These are phyloP conservation scores for Andrena fulva DNA, from an alignment of 2,888 invertebrate species.

Conservation along the genomic window DNA sequence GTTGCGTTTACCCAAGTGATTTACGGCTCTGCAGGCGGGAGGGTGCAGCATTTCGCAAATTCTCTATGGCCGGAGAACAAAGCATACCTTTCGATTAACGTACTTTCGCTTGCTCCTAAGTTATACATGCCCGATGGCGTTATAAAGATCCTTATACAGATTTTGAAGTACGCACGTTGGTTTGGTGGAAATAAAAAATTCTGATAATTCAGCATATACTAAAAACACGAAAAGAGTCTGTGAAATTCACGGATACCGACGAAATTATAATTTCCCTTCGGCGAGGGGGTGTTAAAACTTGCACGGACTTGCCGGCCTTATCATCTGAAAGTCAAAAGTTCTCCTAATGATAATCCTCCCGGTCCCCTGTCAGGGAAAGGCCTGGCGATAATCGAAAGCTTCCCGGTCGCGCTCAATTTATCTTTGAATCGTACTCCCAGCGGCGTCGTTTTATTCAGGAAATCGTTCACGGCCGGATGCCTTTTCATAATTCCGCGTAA, in stretches of 20 bases:
- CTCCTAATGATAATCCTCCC: conserved; percentile 26
- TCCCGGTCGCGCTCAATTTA: conserved; percentile 65
- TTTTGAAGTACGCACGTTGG: too few relatives aligned
- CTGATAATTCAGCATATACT: too few relatives aligned
- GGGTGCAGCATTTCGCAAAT: background rate
- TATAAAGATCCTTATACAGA: too few relatives aligned
- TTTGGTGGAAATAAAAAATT: too few relatives aligned
- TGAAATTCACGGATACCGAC: background rate
- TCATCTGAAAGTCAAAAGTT: conserved; percentile 42
- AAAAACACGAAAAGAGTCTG: too few relatives aligned
- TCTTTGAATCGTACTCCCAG: conserved; percentile 62
- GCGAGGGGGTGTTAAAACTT: background rate
- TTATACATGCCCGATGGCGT: too few relatives aligned
- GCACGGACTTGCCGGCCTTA: background rate
- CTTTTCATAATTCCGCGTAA: conserved; percentile 70
- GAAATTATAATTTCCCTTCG: background rate
- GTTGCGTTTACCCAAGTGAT: background rate
- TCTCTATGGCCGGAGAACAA: background rate
- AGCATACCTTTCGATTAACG: too few relatives aligned
- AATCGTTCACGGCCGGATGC: conserved; percentile 72
- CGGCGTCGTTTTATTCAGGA: conserved; percentile 68
- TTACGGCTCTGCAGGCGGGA: background rate
- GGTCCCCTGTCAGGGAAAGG: conserved; percentile 7
- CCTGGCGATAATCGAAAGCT: conserved; percentile 63
- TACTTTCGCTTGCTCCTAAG: too few relatives aligned